phyloP scores from a whole-genome alignment of 2,888 invertebrate species.

The Drosophila testacea region DNA sequence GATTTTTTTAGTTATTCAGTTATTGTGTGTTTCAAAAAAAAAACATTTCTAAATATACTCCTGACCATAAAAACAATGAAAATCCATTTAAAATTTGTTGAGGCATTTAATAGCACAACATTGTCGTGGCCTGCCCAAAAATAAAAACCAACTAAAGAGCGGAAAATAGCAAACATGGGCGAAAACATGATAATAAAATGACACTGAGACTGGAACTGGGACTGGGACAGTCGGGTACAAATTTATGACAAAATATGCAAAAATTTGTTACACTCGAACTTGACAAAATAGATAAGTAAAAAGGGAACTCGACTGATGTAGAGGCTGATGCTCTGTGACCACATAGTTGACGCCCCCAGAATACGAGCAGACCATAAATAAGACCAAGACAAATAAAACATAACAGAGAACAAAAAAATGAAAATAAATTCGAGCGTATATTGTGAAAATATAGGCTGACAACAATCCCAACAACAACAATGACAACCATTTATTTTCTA shows the following conservation, averaged over 20 bases:
- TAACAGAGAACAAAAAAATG: slow-evolving; percentile 6
- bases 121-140: slow-evolving; percentile 32
- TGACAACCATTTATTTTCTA: slow-evolving; percentile 34
- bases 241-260: slow-evolving; percentile 78
- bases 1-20: neutral
- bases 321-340: slow-evolving; percentile 31
- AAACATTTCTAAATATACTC: slow-evolving; percentile 51
- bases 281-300: slow-evolving; percentile 53
- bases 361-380: slow-evolving; percentile 36
- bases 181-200: slow-evolving; percentile 54
- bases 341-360: slow-evolving; percentile 54
- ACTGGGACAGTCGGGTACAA: slow-evolving; percentile 19
- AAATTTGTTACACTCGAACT: slow-evolving; percentile 67
- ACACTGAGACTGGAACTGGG: slow-evolving; percentile 18
- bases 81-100: slow-evolving; percentile 66
- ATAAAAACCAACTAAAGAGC: slow-evolving; percentile 4
- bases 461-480: slow-evolving; percentile 23
- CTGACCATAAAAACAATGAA: slow-evolving; percentile 51
- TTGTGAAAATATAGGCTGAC: slow-evolving; percentile 37
- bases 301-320: slow-evolving; percentile 5
- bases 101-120: slow-evolving; percentile 50
- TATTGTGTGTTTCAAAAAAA: slow-evolving; percentile 21
- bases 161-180: slow-evolving; percentile 48
- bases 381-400: slow-evolving; percentile 43
- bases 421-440: slow-evolving; percentile 20